phyloP scores from a whole-genome alignment of 2,113 vertebrate genomes.

The Planiliza haematocheilus region DNA sequence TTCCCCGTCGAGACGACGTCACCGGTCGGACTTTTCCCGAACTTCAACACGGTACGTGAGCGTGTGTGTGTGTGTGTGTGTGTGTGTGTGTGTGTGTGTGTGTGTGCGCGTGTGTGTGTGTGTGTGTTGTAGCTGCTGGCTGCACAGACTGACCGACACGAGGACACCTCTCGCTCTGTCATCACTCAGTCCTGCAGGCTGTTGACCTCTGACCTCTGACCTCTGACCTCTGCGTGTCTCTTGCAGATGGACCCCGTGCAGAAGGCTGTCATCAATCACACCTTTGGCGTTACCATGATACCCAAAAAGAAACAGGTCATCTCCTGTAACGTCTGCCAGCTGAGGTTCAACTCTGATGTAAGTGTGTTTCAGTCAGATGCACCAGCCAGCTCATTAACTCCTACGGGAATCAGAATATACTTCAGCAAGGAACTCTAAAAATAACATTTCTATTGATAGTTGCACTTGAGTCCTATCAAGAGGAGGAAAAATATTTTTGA shows the following conservation, averaged over 20 bases:
- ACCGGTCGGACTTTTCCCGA: conserved; percentile 94
- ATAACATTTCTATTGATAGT: no score
- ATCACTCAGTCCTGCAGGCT: neutral
- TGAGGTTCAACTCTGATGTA: conserved; percentile 98
- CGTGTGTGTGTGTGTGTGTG: conserved; percentile 18
- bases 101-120: conserved; percentile 6
- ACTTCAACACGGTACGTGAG: conserved; percentile 91
- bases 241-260: conserved; percentile 98
- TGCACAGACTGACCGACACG: neutral
- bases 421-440: no score
- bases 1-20: conserved; percentile 92
- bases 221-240: conserved; percentile 50
- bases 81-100: conserved; percentile 8
- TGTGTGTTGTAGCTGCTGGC: conserved; percentile 16
- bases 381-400: no score
- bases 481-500: no score
- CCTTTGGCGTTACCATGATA: conserved; percentile 94
- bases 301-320: conserved; percentile 96
- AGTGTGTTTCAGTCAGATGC: conserved; percentile 72
- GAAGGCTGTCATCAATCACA: conserved; percentile 99
- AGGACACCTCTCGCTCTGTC: conserved; percentile 20
- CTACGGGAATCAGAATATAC: no score
- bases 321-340: conserved; percentile 95
- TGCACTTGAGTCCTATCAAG: no score
- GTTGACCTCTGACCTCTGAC: conserved; percentile 53